A percentile compares a stretch with the other conserved stretches of the same genome.
phyloP scores from a whole-genome alignment of 2,113 vertebrate species.

The Zosterops hypoxanthus region DNA sequence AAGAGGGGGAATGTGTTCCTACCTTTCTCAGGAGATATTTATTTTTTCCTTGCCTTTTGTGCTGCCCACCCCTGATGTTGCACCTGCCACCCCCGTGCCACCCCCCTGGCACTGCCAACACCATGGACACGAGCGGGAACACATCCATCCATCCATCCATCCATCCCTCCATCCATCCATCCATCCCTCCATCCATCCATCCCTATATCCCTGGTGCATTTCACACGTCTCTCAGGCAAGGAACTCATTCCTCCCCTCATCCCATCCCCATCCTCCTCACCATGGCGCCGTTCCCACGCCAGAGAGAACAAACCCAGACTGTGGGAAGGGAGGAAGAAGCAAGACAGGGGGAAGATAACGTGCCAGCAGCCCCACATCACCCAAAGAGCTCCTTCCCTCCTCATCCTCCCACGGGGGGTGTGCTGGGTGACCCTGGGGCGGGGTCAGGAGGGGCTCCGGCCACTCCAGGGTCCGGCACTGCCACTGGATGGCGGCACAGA shows the following conservation, averaged over 20 bases:
- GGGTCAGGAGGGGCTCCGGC: neutral
- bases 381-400: neutral
- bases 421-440: rapidly evolving
- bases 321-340: neutral
- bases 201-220: neutral
- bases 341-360: neutral
- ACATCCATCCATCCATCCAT: neutral
- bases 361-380: neutral
- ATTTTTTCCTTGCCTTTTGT: neutral
- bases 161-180: neutral
- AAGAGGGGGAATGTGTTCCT: neutral
- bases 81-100: neutral
- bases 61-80: neutral
- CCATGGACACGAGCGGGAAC: rapidly evolving
- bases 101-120: neutral
- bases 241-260: neutral
- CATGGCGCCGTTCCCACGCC: neutral
- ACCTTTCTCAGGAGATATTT: neutral
- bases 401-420: neutral
- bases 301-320: neutral
- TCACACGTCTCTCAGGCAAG: neutral
- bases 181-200: neutral
- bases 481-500: conserved; percentile 74
- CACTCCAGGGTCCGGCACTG: neutral
- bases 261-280: neutral